Evolutionary conservation across 2,888 invertebrate genomes (phyloP), one percentile per base, ranked within the genome.

Genomic region (Amblyjoppa fuscipennis): DNA sequence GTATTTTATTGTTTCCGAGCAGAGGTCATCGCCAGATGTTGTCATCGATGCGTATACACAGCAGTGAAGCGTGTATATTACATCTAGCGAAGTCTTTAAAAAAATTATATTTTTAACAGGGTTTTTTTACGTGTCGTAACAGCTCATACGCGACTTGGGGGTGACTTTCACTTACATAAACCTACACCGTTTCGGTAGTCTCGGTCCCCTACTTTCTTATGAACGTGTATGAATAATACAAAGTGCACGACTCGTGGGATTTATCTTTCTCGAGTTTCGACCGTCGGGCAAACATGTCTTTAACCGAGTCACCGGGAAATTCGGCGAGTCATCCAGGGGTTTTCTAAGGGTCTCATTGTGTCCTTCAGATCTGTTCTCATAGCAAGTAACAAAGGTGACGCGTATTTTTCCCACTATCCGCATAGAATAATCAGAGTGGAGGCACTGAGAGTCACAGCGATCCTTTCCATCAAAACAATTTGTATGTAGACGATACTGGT

Each of bases 201-300:
- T 9, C 41, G 11, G 20, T 9, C 9, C 20, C 56, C 25, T 6
- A 25, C 28, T 31, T 31, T 31, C 61, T 61, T 31, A 28, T 59
- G 16, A 28, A 31, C 13, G 13, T 31, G 31, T 31, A 61, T 61
- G 68, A 53, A 74, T 69, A 68, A 81, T 69, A 68, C 69, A 45
- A 16, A 28, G 61, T 28, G n/a, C 56, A 56, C 75, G 74, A 81
- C 74, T 81, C 74, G 59, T 11, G 73, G 74, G 74, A 81, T 25
- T 73, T 66, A 80, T 79, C 81, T 69, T 75, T 51, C 74, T 9
- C 74, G 59, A 38, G 68, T 69, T 75, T 59, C 20, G 38, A 20
- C 68, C 13, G 41, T 13, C 53, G 64, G 25, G n/a, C 49, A 70
- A 75, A 49, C 51, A 51, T 13, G 34, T 68, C 38, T 75, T 69